These are phyloP conservation scores for Pelvicachromis taeniatus DNA, from an alignment of 2,113 vertebrate species.

Conservation along the genomic window DNA sequence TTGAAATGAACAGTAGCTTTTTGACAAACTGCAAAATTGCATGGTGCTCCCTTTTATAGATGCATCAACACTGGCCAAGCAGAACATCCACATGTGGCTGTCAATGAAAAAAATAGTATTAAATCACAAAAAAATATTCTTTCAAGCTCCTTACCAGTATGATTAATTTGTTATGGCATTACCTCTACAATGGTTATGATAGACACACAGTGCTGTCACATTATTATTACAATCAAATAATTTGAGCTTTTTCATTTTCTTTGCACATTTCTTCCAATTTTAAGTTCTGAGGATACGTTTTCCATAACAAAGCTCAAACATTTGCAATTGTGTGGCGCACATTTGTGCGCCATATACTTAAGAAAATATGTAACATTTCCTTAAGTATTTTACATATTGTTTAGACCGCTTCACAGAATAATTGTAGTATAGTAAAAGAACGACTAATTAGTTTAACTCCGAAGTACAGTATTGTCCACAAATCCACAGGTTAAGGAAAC, in stretches of 20 bases:
- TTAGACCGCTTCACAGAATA: neutral
- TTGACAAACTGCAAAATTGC: neutral
- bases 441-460: neutral
- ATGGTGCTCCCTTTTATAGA: neutral
- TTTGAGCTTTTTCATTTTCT: neutral
- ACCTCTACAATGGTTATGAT: neutral
- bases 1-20: neutral
- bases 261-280: neutral
- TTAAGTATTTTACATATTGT: neutral
- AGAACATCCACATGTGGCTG: accelerated
- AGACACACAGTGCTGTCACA: neutral
- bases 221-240: neutral
- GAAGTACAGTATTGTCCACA: neutral
- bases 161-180: neutral
- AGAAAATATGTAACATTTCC: too few relatives aligned
- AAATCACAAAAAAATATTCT: neutral
- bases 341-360: too few relatives aligned
- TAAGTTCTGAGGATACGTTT: neutral
- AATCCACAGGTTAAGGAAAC: neutral
- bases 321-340: neutral
- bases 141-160: neutral
- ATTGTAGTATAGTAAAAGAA: neutral
- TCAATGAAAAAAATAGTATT: neutral
- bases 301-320: neutral
- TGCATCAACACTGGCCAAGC: neutral